phyloP scores from a whole-genome alignment of 2,888 invertebrate genomes.

The Lepidocyrtinus sp. region DNA sequence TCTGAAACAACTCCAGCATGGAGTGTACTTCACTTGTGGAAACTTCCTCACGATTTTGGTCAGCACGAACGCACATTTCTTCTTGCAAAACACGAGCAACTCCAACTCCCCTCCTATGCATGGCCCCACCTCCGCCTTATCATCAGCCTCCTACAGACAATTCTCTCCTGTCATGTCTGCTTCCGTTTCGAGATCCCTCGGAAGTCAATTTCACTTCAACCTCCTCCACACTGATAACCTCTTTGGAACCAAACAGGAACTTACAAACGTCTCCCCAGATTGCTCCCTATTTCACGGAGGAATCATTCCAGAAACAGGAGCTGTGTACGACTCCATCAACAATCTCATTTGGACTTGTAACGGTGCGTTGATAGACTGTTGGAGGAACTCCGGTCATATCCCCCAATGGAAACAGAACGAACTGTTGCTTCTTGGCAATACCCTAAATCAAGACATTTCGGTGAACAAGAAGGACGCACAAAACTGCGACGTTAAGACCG shows the following conservation, averaged over 20 bases:
- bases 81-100: too few relatives aligned
- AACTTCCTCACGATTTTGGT: constrained; percentile 39
- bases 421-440: constrained; percentile 16
- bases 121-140: not conserved
- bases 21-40: constrained; percentile 37
- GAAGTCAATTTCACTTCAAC: constrained; percentile 9
- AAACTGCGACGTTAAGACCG: constrained; percentile 25
- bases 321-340: constrained; percentile 72
- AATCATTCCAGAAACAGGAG: constrained; percentile 69
- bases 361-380: constrained; percentile 72
- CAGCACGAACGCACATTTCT: constrained; percentile 17
- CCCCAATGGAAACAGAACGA: constrained; percentile 47
- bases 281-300: constrained; percentile 46
- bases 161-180: constrained; percentile 37
- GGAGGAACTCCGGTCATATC: constrained; percentile 72
- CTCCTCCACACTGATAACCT: not conserved
- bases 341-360: constrained; percentile 72
- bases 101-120: not conserved
- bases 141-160: not conserved
- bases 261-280: constrained; percentile 13
- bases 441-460: constrained; percentile 22
- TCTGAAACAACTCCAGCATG: constrained; percentile 30
- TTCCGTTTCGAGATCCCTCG: not conserved
- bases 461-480: not conserved
- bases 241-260: constrained; percentile 32